These are phyloP conservation scores for Corydoras sp. DNA, from an alignment of 2,113 vertebrate genomes.

Conservation along the genomic window DNA sequence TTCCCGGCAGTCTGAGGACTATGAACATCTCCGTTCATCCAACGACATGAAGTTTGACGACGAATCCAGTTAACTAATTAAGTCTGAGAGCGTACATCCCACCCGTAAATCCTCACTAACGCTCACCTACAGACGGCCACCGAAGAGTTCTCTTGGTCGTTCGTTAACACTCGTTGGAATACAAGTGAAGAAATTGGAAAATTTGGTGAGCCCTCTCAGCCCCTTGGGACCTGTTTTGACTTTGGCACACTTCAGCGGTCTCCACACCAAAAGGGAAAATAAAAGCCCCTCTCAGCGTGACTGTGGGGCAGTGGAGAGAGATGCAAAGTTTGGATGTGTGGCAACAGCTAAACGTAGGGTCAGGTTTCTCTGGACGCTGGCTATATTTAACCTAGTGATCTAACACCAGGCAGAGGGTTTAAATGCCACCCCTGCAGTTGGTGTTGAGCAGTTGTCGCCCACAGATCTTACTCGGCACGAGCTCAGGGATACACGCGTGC, in stretches of 20 bases:
- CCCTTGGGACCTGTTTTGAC: conserved; percentile 56
- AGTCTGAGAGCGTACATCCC: too few species aligned
- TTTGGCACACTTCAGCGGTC: conserved; percentile 45
- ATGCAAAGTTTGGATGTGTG: conserved; percentile 94
- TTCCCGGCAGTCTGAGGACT: too few species aligned
- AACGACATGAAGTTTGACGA: too few species aligned
- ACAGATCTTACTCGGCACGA: conserved; percentile 69
- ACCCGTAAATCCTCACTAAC: too few species aligned
- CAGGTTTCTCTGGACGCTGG: conserved; percentile 86
- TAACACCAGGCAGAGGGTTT: conserved; percentile 93
- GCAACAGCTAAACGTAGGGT: conserved; percentile 96
- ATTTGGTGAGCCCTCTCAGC: conserved; percentile 51
- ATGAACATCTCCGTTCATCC: too few species aligned
- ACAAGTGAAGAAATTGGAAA: too few species aligned
- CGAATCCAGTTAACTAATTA: too few species aligned
- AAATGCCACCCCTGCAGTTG: conserved; percentile 94
- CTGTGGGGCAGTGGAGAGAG: conserved; percentile 70
- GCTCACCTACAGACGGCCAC: too few species aligned
- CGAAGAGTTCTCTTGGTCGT: too few species aligned
- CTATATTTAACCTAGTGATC: conserved; percentile 99
- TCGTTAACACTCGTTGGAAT: too few species aligned
- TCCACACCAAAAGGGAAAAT: conserved; percentile 40
- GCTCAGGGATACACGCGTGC: conserved; percentile 43
- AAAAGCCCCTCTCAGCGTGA: conserved; percentile 61
- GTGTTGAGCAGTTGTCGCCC: conserved; percentile 72